Evolutionary conservation across 30 jellyfish, hydroid and myxozoan genomes (phyloP).

Genomic region (Pelagia noctiluca): DNA sequence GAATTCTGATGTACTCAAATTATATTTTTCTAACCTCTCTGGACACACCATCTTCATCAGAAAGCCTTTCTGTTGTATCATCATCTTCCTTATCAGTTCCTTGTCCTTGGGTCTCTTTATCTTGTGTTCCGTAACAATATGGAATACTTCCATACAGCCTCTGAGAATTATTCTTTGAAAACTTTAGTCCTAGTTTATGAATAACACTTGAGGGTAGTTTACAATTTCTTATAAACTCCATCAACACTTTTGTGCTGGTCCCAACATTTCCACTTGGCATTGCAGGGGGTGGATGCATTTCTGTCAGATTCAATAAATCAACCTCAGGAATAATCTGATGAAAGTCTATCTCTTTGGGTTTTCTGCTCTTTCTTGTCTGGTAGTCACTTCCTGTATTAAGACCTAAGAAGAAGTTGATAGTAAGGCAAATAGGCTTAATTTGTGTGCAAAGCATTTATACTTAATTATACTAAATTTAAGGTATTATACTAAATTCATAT

Average conservation of each 20-base stretch:
- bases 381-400: too few relatives aligned
- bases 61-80: too few relatives aligned
- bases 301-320: conserved; percentile 22
- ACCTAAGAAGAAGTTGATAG: too few relatives aligned
- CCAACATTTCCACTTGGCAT: conserved; percentile 92
- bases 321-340: conserved; percentile 8
- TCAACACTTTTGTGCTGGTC: conserved; percentile 53
- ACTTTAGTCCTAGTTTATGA: conserved; percentile 48
- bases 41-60: too few relatives aligned
- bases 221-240: conserved; percentile 49
- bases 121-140: conserved; percentile 13
- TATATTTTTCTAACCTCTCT: too few relatives aligned
- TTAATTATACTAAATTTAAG: too few relatives aligned
- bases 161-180: conserved; percentile 42
- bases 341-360: background rate
- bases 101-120: conserved; percentile 77
- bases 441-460: too few relatives aligned
- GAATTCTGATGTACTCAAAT: too few relatives aligned
- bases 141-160: conserved; percentile 45
- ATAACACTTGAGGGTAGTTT: conserved; percentile 68
- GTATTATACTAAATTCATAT: too few relatives aligned
- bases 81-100: too few relatives aligned
- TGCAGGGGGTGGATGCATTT: conserved; percentile 70
- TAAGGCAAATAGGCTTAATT: too few relatives aligned
- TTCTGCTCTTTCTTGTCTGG: conserved; percentile 1